Percentiles rank a stretch among this genome's conserved stretches.
These are phyloP conservation scores for Alligator mississippiensis DNA, from an alignment of 2,113 vertebrate species.

Conservation along the genomic window DNA sequence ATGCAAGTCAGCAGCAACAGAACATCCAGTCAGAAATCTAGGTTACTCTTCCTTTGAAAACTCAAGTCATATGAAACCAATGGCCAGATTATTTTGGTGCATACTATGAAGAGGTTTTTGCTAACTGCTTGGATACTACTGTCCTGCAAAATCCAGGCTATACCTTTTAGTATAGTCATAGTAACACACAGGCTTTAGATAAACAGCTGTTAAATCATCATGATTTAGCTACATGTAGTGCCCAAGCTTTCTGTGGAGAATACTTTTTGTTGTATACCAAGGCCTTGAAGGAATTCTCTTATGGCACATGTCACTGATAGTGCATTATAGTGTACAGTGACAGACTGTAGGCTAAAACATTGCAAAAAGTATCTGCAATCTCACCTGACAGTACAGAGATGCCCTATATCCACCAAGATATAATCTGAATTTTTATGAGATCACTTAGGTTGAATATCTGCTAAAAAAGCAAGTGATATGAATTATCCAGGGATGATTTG, in stretches of 20 bases:
- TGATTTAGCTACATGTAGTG: not conserved
- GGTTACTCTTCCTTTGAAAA: not conserved
- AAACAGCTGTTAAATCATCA: not conserved
- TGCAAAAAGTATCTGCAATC: not conserved
- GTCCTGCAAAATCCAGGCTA: not conserved
- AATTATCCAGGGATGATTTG: not conserved
- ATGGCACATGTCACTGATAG: fast-evolving
- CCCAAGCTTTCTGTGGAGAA: not conserved
- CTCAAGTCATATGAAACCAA: not conserved
- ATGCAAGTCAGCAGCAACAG: not conserved
- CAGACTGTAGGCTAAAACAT: not conserved
- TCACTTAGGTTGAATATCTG: not conserved
- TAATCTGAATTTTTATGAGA: not conserved
- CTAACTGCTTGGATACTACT: not conserved
- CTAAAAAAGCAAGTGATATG: not conserved
- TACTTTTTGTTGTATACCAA: not conserved
- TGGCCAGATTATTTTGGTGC: not conserved
- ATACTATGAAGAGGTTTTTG: not conserved
- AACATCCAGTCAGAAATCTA: not conserved
- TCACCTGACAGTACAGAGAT: fast-evolving
- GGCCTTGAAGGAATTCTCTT: not conserved
- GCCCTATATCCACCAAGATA: fast-evolving
- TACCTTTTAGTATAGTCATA: not conserved
- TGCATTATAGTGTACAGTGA: too few species aligned
- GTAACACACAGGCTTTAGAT: not conserved